Base-by-base conservation (phyloP, 2,113 vertebrate species). In the Prietella phreatophila region DNA sequence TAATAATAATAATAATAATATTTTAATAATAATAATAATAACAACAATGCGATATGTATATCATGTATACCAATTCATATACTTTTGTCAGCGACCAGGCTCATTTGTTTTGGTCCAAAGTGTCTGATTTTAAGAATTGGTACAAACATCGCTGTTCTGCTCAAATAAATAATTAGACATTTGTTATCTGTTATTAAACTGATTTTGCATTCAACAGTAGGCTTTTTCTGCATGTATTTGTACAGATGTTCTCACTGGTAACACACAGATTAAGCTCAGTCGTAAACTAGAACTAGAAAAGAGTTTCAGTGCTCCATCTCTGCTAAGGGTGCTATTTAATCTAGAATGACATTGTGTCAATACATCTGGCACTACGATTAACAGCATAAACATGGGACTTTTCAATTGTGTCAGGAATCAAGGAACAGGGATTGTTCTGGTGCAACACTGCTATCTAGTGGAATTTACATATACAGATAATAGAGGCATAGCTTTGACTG, bases 371-470 rank as follows among this genome's bases (percentile, higher is more conserved):
- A 30, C 1, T 80, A 19, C 20, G 50, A 76, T 76, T 76, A 50
- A 50, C 22, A 56, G 27, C 53, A 30, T 33, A 56, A 55, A 30
- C 13, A 30, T 56, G 7, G 17, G n/a, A 56, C 17, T 19, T 78
- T 47, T 80, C 3, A 56, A 56, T 58, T 19, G 3, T 58, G 5
- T 79, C 47, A 50, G 47, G 5, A 5, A 50, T n/a, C 10, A n/a
- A 19, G n/a, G 13, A 78, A 78, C 17, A 11, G 20, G 0, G 22
- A 47, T 50, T 56, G 0, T 58, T 33, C 55, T 81, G 4, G 4
- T 81, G 79, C 36, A n/a, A 27, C 17, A 58, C 50, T 82, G 85
- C 78, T 78, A 82, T 71, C 85, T 87, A 87, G 85, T 71, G 79
- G 79, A 87, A 27, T 22, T 42, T 30, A 71, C 8, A 58, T 1